Conservation (phyloP, 2,888 invertebrate genomes). For the Agrotis puta region DNA sequence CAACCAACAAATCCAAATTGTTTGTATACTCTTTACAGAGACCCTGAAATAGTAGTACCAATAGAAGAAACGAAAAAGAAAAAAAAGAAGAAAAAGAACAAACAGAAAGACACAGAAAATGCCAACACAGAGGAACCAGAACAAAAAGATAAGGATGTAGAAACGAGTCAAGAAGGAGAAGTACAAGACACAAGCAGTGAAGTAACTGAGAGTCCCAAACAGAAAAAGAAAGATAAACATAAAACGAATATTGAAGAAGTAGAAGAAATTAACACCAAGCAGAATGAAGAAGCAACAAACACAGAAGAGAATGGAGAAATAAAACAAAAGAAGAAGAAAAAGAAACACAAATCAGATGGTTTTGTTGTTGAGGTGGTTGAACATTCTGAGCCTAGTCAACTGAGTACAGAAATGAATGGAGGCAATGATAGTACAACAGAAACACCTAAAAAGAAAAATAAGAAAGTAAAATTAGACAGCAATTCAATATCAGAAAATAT, state of each 20-base stretch:
- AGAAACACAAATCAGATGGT: constrained; percentile 67
- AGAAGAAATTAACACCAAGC: constrained; percentile 13
- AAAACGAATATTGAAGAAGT: constrained; percentile 18
- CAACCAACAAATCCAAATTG: background rate
- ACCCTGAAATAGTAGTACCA: constrained; percentile 81
- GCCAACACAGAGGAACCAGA: constrained; percentile 40
- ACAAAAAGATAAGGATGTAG: constrained; percentile 18
- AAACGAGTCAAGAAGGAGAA: constrained; percentile 14
- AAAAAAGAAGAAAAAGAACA: constrained; percentile 83
- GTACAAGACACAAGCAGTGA: constrained; percentile 37
- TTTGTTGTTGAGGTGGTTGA: constrained; percentile 74
- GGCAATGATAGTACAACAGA: background rate
- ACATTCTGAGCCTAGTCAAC: constrained; percentile 72
- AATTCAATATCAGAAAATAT: constrained; percentile 3
- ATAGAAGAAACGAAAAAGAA: constrained; percentile 80
- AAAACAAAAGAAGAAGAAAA: constrained; percentile 71
- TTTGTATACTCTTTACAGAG: constrained; percentile 70
- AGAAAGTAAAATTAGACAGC: constrained; percentile 18
- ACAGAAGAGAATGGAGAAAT: constrained; percentile 37
- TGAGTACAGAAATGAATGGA: constrained; percentile 51
- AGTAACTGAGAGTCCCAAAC: constrained; percentile 40
- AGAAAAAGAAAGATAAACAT: constrained; percentile 55
- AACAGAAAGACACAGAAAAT: constrained; percentile 57
- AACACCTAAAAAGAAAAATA: constrained; percentile 54
- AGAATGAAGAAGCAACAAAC: constrained; percentile 20